These are phyloP conservation scores for Pelodiscus sinensis DNA, from an alignment of 2,113 vertebrate species.

Conservation along the genomic window DNA sequence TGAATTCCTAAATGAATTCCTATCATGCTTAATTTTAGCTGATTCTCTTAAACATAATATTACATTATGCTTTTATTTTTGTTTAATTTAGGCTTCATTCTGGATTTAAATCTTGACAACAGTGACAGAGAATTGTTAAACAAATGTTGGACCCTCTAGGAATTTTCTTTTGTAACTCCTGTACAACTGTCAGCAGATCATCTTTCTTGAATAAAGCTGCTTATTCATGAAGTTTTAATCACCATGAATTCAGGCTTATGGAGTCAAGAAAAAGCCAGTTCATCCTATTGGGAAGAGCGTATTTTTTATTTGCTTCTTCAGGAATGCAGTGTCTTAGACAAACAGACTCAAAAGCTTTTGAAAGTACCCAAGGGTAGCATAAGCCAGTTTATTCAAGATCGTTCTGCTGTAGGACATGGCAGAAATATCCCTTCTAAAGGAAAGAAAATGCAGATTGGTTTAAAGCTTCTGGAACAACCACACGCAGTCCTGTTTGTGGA, in stretches of 20 bases:
- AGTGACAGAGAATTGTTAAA: slow-evolving; percentile 60
- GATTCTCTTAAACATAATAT: not conserved
- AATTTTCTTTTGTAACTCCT: slow-evolving; percentile 16
- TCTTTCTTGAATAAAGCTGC: slow-evolving; percentile 49
- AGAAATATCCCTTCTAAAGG: slow-evolving; percentile 92
- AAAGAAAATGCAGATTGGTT: slow-evolving; percentile 88
- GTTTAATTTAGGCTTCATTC: slow-evolving; percentile 67
- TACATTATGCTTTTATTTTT: slow-evolving; percentile 1
- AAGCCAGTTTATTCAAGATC: slow-evolving; percentile 93
- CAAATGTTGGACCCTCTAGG: slow-evolving; percentile 48
- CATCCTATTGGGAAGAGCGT: slow-evolving; percentile 93
- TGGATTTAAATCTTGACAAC: slow-evolving; percentile 58
- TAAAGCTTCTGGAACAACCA: slow-evolving; percentile 94
- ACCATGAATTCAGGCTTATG: slow-evolving; percentile 95
- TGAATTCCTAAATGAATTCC: not conserved
- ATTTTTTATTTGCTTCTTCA: slow-evolving; percentile 94
- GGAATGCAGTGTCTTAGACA: slow-evolving; percentile 91
- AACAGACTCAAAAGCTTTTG: slow-evolving; percentile 90
- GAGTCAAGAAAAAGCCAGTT: slow-evolving; percentile 94
- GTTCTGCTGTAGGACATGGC: slow-evolving; percentile 86
- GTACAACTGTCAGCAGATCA: not conserved
- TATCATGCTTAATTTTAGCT: not conserved
- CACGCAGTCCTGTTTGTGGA: slow-evolving; percentile 91
- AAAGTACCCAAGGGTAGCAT: slow-evolving; percentile 95
- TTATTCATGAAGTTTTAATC: slow-evolving; percentile 53